Evolutionary conservation across 2,797 vertebrate species (phyloP).

Genomic region (Chiloscyllium punctatum): DNA sequence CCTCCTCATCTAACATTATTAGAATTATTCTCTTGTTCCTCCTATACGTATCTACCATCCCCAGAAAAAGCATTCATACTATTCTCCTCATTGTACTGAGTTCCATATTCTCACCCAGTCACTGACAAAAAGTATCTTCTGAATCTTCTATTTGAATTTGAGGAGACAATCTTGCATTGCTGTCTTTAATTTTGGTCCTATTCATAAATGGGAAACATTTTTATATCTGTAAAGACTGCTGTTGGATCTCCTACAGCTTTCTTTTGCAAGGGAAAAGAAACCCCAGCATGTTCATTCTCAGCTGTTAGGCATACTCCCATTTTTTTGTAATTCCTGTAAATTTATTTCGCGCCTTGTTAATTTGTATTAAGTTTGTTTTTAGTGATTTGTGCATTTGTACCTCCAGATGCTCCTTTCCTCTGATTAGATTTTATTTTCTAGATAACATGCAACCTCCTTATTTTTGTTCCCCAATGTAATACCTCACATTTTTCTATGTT

Average conservation of each 20-base stretch:
- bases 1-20: background rate
- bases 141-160: background rate
- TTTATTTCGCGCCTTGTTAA: background rate
- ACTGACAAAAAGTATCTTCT: background rate
- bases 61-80: background rate
- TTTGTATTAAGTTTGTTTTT: background rate
- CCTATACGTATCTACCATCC: too few species aligned
- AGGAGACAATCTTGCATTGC: background rate
- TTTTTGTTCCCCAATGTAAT: background rate
- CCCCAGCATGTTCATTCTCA: background rate
- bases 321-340: background rate
- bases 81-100: background rate
- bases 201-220: background rate
- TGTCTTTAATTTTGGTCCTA: background rate
- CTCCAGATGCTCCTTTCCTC: background rate
- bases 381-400: background rate
- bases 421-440: background rate
- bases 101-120: background rate
- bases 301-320: background rate
- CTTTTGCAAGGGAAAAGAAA: background rate
- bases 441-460: background rate
- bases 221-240: background rate
- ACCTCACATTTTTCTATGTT: background rate
- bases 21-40: background rate
- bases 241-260: background rate